These are phyloP conservation scores for Drosophila punjabiensis DNA, from an alignment of 1,140 invertebrate genomes.

Conservation along the genomic window DNA sequence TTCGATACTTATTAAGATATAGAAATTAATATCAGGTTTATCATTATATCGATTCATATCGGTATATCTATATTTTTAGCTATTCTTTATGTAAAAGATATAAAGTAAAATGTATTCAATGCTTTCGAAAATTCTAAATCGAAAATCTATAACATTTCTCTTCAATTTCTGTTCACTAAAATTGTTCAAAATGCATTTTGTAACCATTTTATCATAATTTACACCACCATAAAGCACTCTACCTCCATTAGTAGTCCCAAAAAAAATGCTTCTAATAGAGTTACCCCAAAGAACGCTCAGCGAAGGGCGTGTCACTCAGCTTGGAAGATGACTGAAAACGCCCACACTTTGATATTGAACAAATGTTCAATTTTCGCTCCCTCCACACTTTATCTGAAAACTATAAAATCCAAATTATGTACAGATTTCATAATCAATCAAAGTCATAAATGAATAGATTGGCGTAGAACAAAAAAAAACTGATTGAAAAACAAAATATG, in stretches of 20 bases:
- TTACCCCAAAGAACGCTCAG: slow-evolving; percentile 14
- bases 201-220: background rate
- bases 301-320: slow-evolving; percentile 27
- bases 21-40: too few species aligned
- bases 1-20: too few species aligned
- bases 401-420: slow-evolving; percentile 64
- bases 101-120: background rate
- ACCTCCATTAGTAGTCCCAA: slow-evolving; percentile 16
- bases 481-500: slow-evolving; percentile 31
- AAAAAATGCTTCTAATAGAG: slow-evolving; percentile 36
- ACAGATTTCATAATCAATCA: slow-evolving; percentile 81
- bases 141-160: background rate
- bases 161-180: background rate
- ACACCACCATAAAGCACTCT: slow-evolving; percentile 4
- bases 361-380: slow-evolving; percentile 69
- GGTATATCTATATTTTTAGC: too few species aligned
- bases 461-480: slow-evolving; percentile 39
- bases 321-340: slow-evolving; percentile 43
- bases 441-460: slow-evolving; percentile 79
- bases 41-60: too few species aligned
- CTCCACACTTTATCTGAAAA: slow-evolving; percentile 34
- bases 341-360: slow-evolving; percentile 60
- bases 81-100: too few species aligned
- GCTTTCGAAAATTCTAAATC: background rate
- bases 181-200: background rate